Base-by-base conservation (phyloP, 2,797 vertebrate genomes). In the Amazona ochrocephala region DNA sequence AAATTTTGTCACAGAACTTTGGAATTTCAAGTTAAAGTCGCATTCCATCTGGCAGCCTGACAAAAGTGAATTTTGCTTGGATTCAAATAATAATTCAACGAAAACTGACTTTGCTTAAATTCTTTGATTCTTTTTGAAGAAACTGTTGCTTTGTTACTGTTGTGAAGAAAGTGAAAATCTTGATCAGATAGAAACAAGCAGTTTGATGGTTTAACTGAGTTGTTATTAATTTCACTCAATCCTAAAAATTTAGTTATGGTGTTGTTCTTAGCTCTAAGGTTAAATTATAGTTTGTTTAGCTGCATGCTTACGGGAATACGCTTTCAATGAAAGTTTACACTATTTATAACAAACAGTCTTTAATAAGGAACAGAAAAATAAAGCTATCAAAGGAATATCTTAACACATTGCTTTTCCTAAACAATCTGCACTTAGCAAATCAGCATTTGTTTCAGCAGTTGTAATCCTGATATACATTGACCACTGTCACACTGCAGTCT, bases 361-460 rank as follows among this genome's bases (percentile, higher is more conserved):
- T 88, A 73, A 41, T 42, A 81, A 71, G 37, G 22, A 90, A 51
- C 11, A 41, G 29, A 81, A 91, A 12, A 91, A 60, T 47, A 61
- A 80, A 83, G 8, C 30, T 91, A 84, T 37, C 83, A 93, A 75
- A 89, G 41, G 41, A 85, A 1, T 89, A 94, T 45, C 32, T 92
- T 94, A 77, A 91, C 82, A 66, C 53, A 41, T 75, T 54, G 50
- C 30, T 45, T 93, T 95, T 91, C 65, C 53, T 76, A 50, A 86
- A 78, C 70, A 96, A 77, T 64, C 89, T 75, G 76, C 47, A 62
- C 17, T 75, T 68, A 78, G 50, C 34, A 96, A 91, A 94, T 66
- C 24, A 83, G 81, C 85, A 84, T 93, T 96, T 97, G 94, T 95
- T 96, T 95, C 93, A 92, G 83, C 93, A 96, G 62, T 96, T 96